These are phyloP conservation scores for Neolamprologus falcicula DNA, from an alignment of 2,113 vertebrate genomes.

Conservation along the genomic window DNA sequence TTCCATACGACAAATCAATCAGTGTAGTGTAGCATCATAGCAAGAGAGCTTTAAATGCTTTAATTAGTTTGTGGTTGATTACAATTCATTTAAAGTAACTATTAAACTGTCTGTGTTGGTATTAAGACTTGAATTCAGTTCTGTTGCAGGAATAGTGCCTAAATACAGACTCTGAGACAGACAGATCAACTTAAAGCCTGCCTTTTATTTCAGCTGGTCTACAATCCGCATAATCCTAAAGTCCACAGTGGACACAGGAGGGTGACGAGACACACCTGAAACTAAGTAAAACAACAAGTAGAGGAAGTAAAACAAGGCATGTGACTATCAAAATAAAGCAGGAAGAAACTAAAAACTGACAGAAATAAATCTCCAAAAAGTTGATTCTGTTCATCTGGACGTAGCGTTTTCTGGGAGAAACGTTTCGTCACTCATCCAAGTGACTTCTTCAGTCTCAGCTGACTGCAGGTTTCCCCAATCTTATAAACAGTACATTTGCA, in stretches of 20 bases:
- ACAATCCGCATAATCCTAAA: not conserved
- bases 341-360: not conserved
- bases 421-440: rapidly evolving
- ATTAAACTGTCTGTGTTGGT: not conserved
- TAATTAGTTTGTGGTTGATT: not conserved
- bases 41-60: not conserved
- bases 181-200: not conserved
- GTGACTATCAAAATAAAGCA: not conserved
- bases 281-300: not conserved
- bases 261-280: not conserved
- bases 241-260: not conserved
- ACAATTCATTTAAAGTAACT: not conserved
- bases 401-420: too few relatives aligned
- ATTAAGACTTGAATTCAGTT: not conserved
- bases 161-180: not conserved
- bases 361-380: not conserved
- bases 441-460: too few relatives aligned
- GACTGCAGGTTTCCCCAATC: too few relatives aligned
- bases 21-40: rapidly evolving
- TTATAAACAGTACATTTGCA: too few relatives aligned
- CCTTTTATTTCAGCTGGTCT: not conserved
- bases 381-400: too few relatives aligned
- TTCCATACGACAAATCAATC: not conserved
- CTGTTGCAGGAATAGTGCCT: not conserved
- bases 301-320: not conserved